These are phyloP conservation scores for Yponomeuta plumbellus DNA, from an alignment of 2,888 invertebrate genomes.

Conservation along the genomic window DNA sequence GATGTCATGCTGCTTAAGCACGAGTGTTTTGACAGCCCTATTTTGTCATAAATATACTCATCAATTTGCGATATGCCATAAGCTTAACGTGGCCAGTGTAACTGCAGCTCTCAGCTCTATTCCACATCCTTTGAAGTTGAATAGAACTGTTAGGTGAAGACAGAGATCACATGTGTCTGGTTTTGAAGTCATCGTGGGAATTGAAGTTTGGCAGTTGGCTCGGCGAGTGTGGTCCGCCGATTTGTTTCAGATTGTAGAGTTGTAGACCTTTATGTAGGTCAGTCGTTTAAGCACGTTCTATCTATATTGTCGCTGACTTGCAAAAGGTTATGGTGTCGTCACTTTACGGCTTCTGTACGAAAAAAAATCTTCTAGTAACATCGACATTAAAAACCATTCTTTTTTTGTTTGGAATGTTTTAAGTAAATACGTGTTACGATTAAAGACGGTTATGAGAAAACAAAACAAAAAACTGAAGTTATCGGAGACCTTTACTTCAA, in stretches of 20 bases:
- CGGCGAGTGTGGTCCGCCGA: conserved; percentile 29
- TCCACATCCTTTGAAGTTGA: background rate
- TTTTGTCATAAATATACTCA: background rate
- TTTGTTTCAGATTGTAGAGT: conserved; percentile 31
- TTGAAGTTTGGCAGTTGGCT: conserved; percentile 30
- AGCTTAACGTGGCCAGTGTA: background rate
- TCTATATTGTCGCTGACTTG: background rate
- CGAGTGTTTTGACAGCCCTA: background rate
- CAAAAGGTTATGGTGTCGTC: background rate
- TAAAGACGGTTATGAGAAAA: no score
- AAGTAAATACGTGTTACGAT: no score
- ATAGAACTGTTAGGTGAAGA: background rate
- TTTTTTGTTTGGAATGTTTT: no score
- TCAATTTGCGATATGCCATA: conserved; percentile 1
- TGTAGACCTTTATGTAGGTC: conserved; percentile 31
- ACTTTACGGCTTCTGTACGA: background rate
- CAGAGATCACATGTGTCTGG: background rate
- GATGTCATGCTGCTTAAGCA: background rate
- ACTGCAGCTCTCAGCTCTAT: background rate
- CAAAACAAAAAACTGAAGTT: no score
- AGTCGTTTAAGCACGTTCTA: conserved; percentile 37
- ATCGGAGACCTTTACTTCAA: no score
- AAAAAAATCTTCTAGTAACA: no score
- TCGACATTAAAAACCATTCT: no score
- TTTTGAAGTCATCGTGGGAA: conserved; percentile 39